These are phyloP conservation scores for Polymixis flavicincta DNA, from an alignment of 2,888 invertebrate genomes.

Conservation along the genomic window DNA sequence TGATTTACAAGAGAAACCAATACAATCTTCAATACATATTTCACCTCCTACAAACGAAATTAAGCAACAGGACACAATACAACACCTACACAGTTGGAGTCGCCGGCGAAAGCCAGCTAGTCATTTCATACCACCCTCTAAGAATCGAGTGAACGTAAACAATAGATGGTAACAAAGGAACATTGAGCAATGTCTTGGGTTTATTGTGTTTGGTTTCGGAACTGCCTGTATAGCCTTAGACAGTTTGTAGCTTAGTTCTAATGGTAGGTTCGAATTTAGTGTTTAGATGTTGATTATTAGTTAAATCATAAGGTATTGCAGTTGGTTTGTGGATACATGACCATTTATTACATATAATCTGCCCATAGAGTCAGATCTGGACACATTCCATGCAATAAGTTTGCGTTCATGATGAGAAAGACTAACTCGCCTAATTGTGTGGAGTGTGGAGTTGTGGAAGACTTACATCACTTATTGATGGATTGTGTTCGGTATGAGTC, in stretches of 20 bases:
- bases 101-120: slow-evolving; percentile 33
- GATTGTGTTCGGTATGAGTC: too few species aligned
- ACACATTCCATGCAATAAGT: too few species aligned
- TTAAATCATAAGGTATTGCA: too few species aligned
- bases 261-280: not conserved
- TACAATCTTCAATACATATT: not conserved
- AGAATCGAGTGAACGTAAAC: slow-evolving; percentile 33
- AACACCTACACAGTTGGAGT: slow-evolving; percentile 27
- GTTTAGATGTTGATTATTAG: not conserved
- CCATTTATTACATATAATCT: too few species aligned
- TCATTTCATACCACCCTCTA: slow-evolving; percentile 27
- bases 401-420: too few species aligned
- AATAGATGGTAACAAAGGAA: slow-evolving; percentile 46
- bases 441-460: too few species aligned
- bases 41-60: not conserved
- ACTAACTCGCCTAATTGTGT: too few species aligned
- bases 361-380: too few species aligned
- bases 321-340: too few species aligned
- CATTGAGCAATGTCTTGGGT: slow-evolving; percentile 40
- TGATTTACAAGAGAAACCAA: not conserved
- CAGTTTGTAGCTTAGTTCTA: not conserved
- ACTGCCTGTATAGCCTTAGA: slow-evolving; percentile 20
- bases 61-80: slow-evolving; percentile 35
- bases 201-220: slow-evolving; percentile 51
- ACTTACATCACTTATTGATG: too few species aligned